Evolutionary conservation across 1,140 invertebrate genomes (phyloP).

Genomic region (Lanistes nyassanus): DNA sequence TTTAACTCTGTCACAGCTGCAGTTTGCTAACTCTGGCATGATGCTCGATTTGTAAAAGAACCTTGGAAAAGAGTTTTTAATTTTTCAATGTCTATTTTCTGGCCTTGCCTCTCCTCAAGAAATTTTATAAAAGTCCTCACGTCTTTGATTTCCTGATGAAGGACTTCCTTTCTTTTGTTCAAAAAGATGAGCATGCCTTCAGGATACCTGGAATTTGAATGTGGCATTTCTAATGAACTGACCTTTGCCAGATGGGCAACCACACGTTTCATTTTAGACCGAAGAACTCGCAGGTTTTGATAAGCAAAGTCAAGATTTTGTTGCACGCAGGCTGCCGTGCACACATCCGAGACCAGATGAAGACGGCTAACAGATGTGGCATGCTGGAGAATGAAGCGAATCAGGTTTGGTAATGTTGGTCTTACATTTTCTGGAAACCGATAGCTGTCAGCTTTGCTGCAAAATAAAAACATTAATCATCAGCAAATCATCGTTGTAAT

Average conservation of each 20-base stretch:
- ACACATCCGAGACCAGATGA: constrained; percentile 43
- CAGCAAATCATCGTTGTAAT: neutral
- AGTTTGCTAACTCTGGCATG: no score
- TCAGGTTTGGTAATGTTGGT: constrained; percentile 76
- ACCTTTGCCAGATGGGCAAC: neutral
- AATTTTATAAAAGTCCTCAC: constrained; percentile 1
- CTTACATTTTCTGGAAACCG: constrained; percentile 74
- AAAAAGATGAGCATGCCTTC: neutral
- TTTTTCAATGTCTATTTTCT: neutral
- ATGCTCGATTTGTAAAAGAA: no score
- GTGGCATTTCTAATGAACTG: neutral
- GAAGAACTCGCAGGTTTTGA: constrained; percentile 1
- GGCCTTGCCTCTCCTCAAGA: neutral
- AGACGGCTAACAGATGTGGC: constrained; percentile 41
- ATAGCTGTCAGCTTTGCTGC: constrained; percentile 79
- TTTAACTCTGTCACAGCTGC: no score
- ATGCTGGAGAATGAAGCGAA: constrained; percentile 76
- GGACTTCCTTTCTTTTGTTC: neutral
- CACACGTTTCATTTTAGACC: constrained; percentile 8
- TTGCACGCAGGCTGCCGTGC: constrained; percentile 40
- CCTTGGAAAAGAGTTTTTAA: neutral
- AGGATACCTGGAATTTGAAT: neutral
- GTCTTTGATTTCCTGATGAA: neutral
- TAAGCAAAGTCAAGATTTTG: constrained; percentile 35
- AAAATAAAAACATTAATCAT: neutral